These are phyloP conservation scores for Hyposoter didymator DNA, from an alignment of 2,888 invertebrate species.

Conservation along the genomic window DNA sequence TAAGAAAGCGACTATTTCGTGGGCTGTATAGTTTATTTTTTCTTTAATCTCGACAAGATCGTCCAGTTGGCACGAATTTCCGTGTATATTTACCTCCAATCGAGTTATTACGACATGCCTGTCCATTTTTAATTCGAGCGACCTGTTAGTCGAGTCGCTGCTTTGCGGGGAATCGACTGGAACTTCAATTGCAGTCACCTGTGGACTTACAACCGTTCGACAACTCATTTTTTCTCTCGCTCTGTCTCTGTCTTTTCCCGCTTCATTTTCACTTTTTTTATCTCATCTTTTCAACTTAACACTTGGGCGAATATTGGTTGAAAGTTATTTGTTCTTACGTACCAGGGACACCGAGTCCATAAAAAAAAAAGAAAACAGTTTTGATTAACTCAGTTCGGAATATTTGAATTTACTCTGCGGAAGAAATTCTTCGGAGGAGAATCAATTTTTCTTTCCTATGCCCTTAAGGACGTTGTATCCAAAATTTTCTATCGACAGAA, in stretches of 20 bases:
- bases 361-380: not conserved
- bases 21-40: conserved; percentile 1
- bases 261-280: conserved; percentile 1
- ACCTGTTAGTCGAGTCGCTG: conserved; percentile 67
- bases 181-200: conserved; percentile 60
- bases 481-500: too few species aligned
- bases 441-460: not conserved
- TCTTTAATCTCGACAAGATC: not conserved
- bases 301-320: conserved; percentile 28
- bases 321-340: not conserved
- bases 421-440: not conserved
- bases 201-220: conserved; percentile 43
- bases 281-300: conserved; percentile 26
- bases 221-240: conserved; percentile 46
- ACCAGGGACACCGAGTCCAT: not conserved
- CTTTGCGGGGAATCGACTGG: conserved; percentile 36
- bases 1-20: not conserved
- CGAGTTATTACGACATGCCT: conserved; percentile 63
- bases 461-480: not conserved
- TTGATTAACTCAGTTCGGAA: not conserved
- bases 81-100: conserved; percentile 15
- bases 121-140: conserved; percentile 65
- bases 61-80: not conserved
- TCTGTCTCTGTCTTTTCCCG: not conserved
- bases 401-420: not conserved